These are phyloP conservation scores for Emberiza fucata DNA, from an alignment of 2,113 vertebrate species.

Conservation along the genomic window DNA sequence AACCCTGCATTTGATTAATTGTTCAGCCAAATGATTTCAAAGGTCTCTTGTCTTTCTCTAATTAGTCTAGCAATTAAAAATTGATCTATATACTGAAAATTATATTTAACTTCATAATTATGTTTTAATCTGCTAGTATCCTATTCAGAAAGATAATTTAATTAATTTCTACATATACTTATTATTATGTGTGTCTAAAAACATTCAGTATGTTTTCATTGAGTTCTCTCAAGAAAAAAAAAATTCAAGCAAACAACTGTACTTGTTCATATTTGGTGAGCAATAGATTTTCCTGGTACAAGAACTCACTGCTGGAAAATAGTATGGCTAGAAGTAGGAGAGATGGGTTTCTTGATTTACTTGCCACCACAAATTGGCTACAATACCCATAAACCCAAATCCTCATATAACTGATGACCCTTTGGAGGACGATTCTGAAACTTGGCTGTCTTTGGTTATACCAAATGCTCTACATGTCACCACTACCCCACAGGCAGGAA, in stretches of 20 bases:
- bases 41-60: constrained; percentile 49
- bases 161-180: constrained; percentile 17
- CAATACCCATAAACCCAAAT: background rate
- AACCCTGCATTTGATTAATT: constrained; percentile 30
- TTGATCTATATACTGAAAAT: constrained; percentile 60
- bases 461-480: background rate
- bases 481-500: background rate
- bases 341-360: background rate
- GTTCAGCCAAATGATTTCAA: constrained; percentile 59
- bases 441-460: background rate
- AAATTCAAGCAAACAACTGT: background rate
- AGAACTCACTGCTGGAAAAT: background rate
- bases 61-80: constrained; percentile 63
- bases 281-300: fast-evolving
- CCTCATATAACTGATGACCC: background rate
- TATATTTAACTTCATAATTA: constrained; percentile 34
- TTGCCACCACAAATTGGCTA: background rate
- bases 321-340: background rate
- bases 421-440: background rate
- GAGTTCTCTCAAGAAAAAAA: background rate
- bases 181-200: background rate
- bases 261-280: background rate
- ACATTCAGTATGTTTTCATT: background rate
- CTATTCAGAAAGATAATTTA: constrained; percentile 22
- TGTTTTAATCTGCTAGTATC: background rate